Evolutionary conservation across 2,113 vertebrate species (phyloP).

Genomic region (Speoplatyrhinus poulsoni): DNA sequence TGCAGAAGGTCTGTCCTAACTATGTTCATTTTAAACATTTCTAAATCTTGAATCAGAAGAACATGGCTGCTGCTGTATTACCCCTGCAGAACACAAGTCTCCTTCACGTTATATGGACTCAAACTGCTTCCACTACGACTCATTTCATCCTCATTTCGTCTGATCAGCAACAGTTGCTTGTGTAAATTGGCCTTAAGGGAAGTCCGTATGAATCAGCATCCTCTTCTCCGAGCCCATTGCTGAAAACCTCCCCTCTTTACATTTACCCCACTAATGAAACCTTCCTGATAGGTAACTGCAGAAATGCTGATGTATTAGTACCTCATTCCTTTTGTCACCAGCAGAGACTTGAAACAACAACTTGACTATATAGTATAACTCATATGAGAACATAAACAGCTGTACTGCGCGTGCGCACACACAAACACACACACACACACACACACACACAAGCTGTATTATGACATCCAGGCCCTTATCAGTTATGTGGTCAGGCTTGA

Average conservation of each 20-base stretch:
- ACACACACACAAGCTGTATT: background rate
- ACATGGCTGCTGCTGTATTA: too few species aligned
- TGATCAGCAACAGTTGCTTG: conserved; percentile 16
- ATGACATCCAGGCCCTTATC: background rate
- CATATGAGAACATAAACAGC: background rate
- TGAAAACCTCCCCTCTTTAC: conserved; percentile 3
- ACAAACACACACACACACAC: too few species aligned
- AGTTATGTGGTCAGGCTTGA: background rate
- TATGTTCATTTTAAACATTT: too few species aligned
- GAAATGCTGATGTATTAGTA: background rate
- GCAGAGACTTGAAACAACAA: background rate
- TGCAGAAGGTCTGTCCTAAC: too few species aligned
- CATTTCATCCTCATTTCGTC: conserved; percentile 35
- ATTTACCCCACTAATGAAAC: background rate
- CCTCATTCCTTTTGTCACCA: background rate
- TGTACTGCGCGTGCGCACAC: too few species aligned
- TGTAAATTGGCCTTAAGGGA: conserved; percentile 22
- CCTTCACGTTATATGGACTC: too few species aligned
- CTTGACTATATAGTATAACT: background rate
- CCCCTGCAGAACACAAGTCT: too few species aligned
- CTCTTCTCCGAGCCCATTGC: conserved; percentile 14
- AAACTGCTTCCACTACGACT: conserved; percentile 11
- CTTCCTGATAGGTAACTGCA: background rate
- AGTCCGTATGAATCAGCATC: conserved; percentile 22
- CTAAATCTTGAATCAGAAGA: too few species aligned